Evolutionary conservation across 2,113 vertebrate genomes (phyloP).

Genomic region (Ginglymostoma cirratum): DNA sequence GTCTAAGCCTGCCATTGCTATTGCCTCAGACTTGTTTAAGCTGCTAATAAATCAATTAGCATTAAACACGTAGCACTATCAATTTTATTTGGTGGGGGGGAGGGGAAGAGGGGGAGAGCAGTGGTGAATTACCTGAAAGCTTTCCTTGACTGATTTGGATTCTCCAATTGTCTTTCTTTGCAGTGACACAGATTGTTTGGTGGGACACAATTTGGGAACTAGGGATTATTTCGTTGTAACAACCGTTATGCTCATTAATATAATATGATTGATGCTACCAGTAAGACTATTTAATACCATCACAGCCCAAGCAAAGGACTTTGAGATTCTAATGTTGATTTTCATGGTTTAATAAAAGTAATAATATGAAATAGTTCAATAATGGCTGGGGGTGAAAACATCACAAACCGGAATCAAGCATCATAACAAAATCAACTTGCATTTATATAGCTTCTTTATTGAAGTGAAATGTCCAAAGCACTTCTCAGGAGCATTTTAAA

Average conservation of each 20-base stretch:
- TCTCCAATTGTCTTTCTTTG: background rate
- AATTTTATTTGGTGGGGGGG: constrained; percentile 51
- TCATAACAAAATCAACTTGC: background rate
- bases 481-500: background rate
- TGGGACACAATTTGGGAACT: background rate
- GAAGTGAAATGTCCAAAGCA: background rate
- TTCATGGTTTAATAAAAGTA: background rate
- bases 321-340: background rate
- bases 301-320: too few species aligned
- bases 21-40: constrained; percentile 62
- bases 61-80: constrained; percentile 66
- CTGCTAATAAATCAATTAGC: constrained; percentile 79
- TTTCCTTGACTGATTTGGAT: background rate
- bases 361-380: constrained; percentile 2
- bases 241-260: background rate
- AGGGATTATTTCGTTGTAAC: background rate
- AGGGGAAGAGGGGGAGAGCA: background rate
- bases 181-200: background rate
- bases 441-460: background rate
- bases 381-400: background rate
- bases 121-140: background rate
- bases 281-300: constrained; percentile 7
- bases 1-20: constrained; percentile 56
- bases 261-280: background rate
- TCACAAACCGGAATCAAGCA: background rate